Evolutionary conservation across 2,888 invertebrate genomes (phyloP).

Genomic region (Ophion obscuratus): DNA sequence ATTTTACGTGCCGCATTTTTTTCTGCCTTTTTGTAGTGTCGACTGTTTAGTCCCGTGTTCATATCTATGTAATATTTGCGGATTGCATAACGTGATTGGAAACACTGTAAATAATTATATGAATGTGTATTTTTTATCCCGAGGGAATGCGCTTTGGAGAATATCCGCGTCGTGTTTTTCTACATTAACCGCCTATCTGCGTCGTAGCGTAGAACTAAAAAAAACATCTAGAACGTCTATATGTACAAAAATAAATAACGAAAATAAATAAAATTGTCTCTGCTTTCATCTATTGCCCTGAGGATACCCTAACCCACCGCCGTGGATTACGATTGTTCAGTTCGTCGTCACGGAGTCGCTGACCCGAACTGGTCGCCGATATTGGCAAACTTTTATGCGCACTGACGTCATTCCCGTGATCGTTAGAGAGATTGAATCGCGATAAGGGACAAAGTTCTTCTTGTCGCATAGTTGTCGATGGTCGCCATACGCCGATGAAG

Average conservation of each 20-base stretch:
- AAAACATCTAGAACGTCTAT: neutral
- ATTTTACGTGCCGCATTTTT: neutral
- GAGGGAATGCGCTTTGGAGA: no score
- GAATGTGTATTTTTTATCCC: no score
- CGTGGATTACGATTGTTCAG: no score
- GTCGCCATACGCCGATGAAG: constrained; percentile 88
- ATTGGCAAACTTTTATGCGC: constrained; percentile 93
- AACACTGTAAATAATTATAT: no score
- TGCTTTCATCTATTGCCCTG: constrained; percentile 22
- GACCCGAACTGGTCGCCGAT: constrained; percentile 94
- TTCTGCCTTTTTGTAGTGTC: neutral
- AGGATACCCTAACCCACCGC: constrained; percentile 72
- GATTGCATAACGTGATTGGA: no score
- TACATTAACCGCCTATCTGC: no score
- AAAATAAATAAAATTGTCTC: neutral
- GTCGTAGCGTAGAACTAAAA: neutral
- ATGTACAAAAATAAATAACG: neutral
- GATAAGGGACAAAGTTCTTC: constrained; percentile 69
- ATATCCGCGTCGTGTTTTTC: no score
- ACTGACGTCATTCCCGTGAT: constrained; percentile 95
- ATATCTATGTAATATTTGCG: neutral
- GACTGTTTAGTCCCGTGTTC: neutral
- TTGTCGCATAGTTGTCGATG: constrained; percentile 72
- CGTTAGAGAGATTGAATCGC: constrained; percentile 83
- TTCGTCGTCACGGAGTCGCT: constrained; percentile 82